These are phyloP conservation scores for Indicator indicator DNA, from an alignment of 2,113 vertebrate species.

Conservation along the genomic window DNA sequence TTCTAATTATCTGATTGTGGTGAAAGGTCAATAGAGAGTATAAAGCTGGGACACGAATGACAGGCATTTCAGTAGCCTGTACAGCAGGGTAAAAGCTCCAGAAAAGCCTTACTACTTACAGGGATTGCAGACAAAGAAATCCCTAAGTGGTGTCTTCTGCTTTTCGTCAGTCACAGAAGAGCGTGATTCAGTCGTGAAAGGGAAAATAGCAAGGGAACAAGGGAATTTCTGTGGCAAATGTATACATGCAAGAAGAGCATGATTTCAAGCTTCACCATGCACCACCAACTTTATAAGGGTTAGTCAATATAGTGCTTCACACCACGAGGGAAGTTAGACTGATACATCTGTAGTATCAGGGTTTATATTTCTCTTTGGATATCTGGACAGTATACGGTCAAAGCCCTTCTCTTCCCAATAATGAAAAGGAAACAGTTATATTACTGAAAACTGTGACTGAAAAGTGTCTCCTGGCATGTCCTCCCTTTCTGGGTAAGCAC, in stretches of 20 bases:
- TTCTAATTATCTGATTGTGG: not conserved
- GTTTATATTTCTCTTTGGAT: not conserved
- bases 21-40: not conserved
- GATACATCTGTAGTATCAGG: not conserved
- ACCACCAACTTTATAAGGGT: not conserved
- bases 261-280: not conserved
- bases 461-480: not conserved
- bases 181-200: not conserved
- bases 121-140: not conserved
- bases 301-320: not conserved
- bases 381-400: not conserved
- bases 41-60: accelerated
- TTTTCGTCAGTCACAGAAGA: not conserved
- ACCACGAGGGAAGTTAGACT: not conserved
- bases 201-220: not conserved
- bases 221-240: not conserved
- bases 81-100: not conserved
- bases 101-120: not conserved
- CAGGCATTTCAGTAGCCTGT: not conserved
- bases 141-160: not conserved
- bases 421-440: not conserved
- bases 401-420: not conserved
- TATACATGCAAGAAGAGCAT: not conserved
- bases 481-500: not conserved
- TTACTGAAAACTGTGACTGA: not conserved